Conservation (phyloP, 2,113 vertebrate genomes). For the Nasalis larvatus region DNA sequence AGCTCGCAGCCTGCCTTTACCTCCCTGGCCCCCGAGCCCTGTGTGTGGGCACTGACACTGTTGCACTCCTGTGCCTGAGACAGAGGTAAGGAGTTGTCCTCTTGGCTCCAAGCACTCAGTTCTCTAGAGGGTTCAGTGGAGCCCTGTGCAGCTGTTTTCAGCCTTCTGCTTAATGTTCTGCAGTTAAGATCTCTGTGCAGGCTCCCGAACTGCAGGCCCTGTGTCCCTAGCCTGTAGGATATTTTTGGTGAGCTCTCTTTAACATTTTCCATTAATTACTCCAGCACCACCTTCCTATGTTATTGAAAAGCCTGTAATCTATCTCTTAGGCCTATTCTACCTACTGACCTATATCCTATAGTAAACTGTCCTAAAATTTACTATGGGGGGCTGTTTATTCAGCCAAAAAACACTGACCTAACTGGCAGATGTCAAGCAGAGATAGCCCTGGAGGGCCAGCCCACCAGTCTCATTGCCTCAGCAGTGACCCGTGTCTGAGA, state of each 20-base stretch:
- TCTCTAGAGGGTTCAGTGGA: not conserved
- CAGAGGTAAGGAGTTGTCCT: constrained; percentile 73
- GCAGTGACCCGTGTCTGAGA: not conserved
- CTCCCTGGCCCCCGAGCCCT: constrained; percentile 77
- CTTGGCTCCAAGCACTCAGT: not conserved
- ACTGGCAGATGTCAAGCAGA: not conserved
- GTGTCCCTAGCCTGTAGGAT: not conserved
- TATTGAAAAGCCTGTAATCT: not conserved
- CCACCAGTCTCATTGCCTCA: too few relatives aligned
- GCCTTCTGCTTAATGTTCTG: not conserved
- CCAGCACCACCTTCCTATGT: not conserved
- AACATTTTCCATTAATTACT: not conserved
- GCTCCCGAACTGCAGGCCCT: fast-evolving
- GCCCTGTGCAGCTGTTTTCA: not conserved
- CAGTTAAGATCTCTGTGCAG: not conserved
- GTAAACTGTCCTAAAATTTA: not conserved
- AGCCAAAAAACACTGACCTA: not conserved
- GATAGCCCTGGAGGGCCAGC: too few relatives aligned
- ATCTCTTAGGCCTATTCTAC: not conserved
- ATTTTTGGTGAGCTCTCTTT: not conserved
- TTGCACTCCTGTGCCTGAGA: constrained; percentile 83
- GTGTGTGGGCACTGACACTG: constrained; percentile 78
- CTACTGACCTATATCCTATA: not conserved
- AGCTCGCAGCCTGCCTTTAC: constrained; percentile 82
- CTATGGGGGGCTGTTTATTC: too few relatives aligned